phyloP scores from a whole-genome alignment of 2,797 vertebrate species.

The Lophius americanus region DNA sequence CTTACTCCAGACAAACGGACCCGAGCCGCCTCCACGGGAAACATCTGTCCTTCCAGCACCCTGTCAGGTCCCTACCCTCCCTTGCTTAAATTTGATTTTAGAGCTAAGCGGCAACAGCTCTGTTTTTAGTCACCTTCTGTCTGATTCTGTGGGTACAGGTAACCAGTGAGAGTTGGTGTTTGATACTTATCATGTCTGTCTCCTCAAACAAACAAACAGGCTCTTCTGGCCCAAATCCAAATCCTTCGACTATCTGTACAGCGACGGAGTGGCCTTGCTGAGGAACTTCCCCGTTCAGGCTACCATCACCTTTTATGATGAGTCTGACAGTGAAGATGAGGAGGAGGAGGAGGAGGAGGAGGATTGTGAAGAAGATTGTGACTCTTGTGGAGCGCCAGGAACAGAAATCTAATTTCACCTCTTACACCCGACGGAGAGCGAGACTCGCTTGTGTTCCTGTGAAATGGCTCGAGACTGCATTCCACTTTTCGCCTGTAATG shows the following conservation, averaged over 20 bases:
- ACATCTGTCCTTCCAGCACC: constrained; percentile 81
- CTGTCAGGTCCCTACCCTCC: constrained; percentile 82
- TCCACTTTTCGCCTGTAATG: too few species aligned
- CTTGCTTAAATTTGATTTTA: not conserved
- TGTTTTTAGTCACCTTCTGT: constrained; percentile 15
- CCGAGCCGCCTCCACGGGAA: constrained; percentile 69
- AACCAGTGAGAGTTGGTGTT: too few species aligned
- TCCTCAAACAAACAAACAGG: constrained; percentile 55
- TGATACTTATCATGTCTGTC: too few species aligned
- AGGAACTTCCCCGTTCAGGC: constrained; percentile 87
- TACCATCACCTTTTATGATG: constrained; percentile 84
- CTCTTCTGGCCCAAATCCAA: constrained; percentile 87
- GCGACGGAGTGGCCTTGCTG: constrained; percentile 82
- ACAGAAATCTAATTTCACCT: too few species aligned
- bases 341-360: constrained; percentile 37
- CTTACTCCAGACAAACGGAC: constrained; percentile 46
- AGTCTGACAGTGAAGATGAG: constrained; percentile 71
- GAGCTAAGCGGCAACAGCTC: not conserved
- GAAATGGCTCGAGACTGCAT: not conserved
- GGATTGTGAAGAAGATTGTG: too few species aligned
- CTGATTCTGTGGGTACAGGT: constrained; percentile 8
- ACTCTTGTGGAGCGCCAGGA: too few species aligned
- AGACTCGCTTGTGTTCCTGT: not conserved
- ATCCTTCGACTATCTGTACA: constrained; percentile 87
- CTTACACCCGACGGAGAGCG: not conserved